Conservation (phyloP, 1,140 invertebrate species). For the Augochlora pura region DNA sequence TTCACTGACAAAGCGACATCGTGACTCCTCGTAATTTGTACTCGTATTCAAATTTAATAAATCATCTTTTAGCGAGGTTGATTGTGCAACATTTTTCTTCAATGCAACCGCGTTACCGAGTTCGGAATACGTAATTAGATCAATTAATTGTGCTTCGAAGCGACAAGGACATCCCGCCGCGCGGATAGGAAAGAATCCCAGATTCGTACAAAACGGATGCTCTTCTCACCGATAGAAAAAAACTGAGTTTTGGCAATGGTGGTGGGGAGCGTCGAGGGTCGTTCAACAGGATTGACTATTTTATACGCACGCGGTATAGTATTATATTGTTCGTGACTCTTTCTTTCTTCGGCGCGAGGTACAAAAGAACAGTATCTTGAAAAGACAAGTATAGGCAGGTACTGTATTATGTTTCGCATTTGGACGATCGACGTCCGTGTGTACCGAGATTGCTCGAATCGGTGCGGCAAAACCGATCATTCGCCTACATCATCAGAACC, state of each 20-base stretch:
- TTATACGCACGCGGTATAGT: constrained; percentile 11
- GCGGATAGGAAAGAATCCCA: background rate
- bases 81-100: no score
- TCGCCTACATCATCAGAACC: no score
- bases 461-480: background rate
- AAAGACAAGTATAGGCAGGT: constrained; percentile 63
- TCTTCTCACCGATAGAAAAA: constrained; percentile 15
- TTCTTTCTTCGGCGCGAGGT: constrained; percentile 27
- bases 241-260: constrained; percentile 23
- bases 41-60: no score
- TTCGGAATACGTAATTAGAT: no score
- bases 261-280: background rate
- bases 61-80: no score
- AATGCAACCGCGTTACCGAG: no score
- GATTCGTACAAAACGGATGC: constrained; percentile 24
- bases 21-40: background rate
- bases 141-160: background rate
- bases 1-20: no score
- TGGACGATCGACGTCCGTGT: constrained; percentile 17
- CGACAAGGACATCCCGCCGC: background rate
- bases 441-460: background rate
- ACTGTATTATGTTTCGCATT: constrained; percentile 63
- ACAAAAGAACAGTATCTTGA: constrained; percentile 47
- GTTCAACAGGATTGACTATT: constrained; percentile 15
- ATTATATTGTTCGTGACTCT: constrained; percentile 24